Conservation (phyloP, 2,797 vertebrate genomes). For the Argyrosomus regius region DNA sequence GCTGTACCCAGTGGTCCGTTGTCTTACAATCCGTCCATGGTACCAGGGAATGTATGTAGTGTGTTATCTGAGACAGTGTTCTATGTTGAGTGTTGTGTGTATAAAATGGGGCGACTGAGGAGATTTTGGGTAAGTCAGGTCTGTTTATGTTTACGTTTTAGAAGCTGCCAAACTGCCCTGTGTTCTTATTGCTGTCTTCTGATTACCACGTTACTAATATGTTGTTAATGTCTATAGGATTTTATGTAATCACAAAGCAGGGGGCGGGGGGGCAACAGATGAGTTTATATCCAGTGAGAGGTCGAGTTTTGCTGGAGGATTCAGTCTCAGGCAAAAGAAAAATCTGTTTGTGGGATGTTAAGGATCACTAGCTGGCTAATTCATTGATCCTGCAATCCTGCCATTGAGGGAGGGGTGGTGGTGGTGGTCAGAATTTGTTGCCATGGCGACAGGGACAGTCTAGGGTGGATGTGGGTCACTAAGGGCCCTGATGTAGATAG, state of each 20-base stretch:
- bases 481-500: slow-evolving; percentile 75
- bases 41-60: slow-evolving; percentile 56
- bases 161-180: slow-evolving; percentile 86
- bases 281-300: slow-evolving; percentile 20
- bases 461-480: slow-evolving; percentile 51
- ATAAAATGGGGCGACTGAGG: slow-evolving; percentile 34
- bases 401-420: background rate
- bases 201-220: slow-evolving; percentile 59
- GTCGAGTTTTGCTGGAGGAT: slow-evolving; percentile 13
- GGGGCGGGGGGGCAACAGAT: background rate
- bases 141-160: slow-evolving; percentile 78
- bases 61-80: slow-evolving; percentile 71
- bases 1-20: slow-evolving; percentile 4
- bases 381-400: slow-evolving; percentile 49
- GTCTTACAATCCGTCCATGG: slow-evolving; percentile 11
- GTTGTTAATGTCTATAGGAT: slow-evolving; percentile 47
- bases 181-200: slow-evolving; percentile 71
- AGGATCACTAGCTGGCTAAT: slow-evolving; percentile 52
- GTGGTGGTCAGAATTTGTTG: slow-evolving; percentile 45
- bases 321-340: slow-evolving; percentile 57
- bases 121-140: slow-evolving; percentile 55
- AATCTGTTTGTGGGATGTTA: slow-evolving; percentile 28
- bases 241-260: slow-evolving; percentile 44
- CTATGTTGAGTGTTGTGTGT: slow-evolving; percentile 34
- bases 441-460: slow-evolving; percentile 55